Evolutionary conservation across 2,797 vertebrate genomes (phyloP).

Genomic region (Scyliorhinus canicula): DNA sequence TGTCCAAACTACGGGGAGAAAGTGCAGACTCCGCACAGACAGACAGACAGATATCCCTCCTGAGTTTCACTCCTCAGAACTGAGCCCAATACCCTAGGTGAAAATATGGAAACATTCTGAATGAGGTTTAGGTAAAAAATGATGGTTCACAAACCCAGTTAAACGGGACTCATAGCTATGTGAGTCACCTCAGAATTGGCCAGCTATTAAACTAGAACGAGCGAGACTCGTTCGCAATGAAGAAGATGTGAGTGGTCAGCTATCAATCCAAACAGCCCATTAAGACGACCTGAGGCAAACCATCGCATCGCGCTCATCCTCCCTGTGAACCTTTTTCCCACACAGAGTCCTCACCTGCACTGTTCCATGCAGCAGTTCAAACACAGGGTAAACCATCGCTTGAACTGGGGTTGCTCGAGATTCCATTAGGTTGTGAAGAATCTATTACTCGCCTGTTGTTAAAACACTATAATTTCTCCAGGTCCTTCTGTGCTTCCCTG

Average conservation of each 20-base stretch:
- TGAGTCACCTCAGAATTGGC: not conserved
- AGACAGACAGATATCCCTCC: no score
- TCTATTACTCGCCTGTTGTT: slow-evolving; percentile 26
- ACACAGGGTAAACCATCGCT: not conserved
- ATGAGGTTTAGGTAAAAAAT: not conserved
- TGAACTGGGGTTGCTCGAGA: not conserved
- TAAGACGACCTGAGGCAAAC: not conserved
- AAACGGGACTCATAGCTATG: not conserved
- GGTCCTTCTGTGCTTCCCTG: slow-evolving; percentile 7
- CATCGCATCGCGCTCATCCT: not conserved
- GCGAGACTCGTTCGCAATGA: not conserved
- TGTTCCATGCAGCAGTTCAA: not conserved
- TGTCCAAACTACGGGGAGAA: no score
- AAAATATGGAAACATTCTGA: not conserved
- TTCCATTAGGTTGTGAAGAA: slow-evolving; percentile 13
- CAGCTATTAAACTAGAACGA: no score
- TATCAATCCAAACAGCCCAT: not conserved
- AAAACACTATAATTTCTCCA: slow-evolving; percentile 25
- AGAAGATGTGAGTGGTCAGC: not conserved
- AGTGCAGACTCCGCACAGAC: no score
- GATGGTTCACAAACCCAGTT: not conserved
- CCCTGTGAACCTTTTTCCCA: not conserved
- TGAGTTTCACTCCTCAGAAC: not conserved
- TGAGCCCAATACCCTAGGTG: no score
- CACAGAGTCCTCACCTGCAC: not conserved